Base-by-base conservation (phyloP, 1,140 invertebrate species). In the Ladona fulva region DNA sequence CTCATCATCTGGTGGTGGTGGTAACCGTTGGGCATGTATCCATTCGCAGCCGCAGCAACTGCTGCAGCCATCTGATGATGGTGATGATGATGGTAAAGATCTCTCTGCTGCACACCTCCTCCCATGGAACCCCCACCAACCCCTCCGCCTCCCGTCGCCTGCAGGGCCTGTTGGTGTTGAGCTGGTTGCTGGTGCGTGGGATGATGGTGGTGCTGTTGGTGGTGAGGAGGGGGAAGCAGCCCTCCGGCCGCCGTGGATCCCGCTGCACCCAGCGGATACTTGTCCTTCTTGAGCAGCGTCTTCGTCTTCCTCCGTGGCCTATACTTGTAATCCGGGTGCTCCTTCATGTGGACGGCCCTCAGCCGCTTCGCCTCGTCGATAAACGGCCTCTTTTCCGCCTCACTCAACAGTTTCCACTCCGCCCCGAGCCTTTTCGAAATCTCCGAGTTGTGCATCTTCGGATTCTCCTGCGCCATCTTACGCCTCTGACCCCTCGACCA, bases 401-500 rank as follows among this genome's bases (percentile, higher is more conserved):
- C 98, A 74, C 92, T 94, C n/a, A 99, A 88, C 74, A 97, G 89
- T 86, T 99, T 99, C 98, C 98, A 99, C 84, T 99, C 97, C 59
- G 97, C 96, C 1, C 98, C 98, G 37, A 99, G 88, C 29, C 97
- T 88, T 85, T 99, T 99, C 14, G 93, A 96, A 81, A 99, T 99
- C 87, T 99, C 98, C 0, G 96, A 98, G 82, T 99, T 99, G 86
- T 99, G 98, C 98, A 99, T 99, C 87, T 99, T 99, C 0, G 98
- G 98, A 85, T 99, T 99, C 82, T 99, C 98, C 81, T 98, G 97
- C 0, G 98, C 98, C 97, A 99, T 99, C 87, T 99, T 99, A 80
- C 97, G 89, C 76, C 98, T 88, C 83, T 99, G 97, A 0, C 97
- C 97, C 0, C 98, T 87, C 7, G 96, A 98, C 98, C 98, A 99